Evolutionary conservation across 2,888 invertebrate genomes (phyloP).

Genomic region (Yponomeuta evonymella): DNA sequence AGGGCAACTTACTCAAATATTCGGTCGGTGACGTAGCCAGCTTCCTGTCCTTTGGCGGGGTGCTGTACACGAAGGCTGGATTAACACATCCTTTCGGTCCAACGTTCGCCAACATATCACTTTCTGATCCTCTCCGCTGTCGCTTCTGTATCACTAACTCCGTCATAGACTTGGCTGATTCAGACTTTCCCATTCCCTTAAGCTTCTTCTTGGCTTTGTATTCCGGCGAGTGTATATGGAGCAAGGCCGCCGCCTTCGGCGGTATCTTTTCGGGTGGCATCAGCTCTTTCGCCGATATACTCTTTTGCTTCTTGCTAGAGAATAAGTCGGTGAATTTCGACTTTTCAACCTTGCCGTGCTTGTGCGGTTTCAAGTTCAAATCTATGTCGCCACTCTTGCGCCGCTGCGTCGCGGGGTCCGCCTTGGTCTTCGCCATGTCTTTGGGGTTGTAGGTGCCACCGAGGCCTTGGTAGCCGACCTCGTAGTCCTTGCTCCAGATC

Average conservation of each 20-base stretch:
- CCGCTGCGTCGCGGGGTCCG: conserved; percentile 47
- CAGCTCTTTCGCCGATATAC: conserved; percentile 60
- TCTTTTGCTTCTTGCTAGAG: conserved; percentile 64
- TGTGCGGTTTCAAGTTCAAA: conserved; percentile 56
- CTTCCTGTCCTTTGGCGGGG: conserved; percentile 68
- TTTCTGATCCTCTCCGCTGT: conserved; percentile 62
- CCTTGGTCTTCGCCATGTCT: conserved; percentile 62
- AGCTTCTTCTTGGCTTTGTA: conserved; percentile 48
- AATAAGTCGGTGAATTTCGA: conserved; percentile 67
- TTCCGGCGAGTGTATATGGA: conserved; percentile 74
- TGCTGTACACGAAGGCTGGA: conserved; percentile 69
- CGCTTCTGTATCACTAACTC: conserved; percentile 47
- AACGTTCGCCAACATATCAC: conserved; percentile 51
- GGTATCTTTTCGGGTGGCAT: conserved; percentile 72
- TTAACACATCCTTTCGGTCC: conserved; percentile 56
- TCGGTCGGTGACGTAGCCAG: conserved; percentile 62
- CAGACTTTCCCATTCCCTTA: conserved; percentile 59
- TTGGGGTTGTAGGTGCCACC: conserved; percentile 66
- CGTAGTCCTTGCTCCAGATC: conserved; percentile 61
- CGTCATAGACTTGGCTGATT: conserved; percentile 55
- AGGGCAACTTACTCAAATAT: conserved; percentile 57
- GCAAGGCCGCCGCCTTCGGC: conserved; percentile 78
- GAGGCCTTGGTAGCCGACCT: conserved; percentile 60
- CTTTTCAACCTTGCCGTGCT: conserved; percentile 58
- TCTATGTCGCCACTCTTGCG: conserved; percentile 66